Conservation (phyloP, 2,113 vertebrate genomes). For the Dromaius novaehollandiae region DNA sequence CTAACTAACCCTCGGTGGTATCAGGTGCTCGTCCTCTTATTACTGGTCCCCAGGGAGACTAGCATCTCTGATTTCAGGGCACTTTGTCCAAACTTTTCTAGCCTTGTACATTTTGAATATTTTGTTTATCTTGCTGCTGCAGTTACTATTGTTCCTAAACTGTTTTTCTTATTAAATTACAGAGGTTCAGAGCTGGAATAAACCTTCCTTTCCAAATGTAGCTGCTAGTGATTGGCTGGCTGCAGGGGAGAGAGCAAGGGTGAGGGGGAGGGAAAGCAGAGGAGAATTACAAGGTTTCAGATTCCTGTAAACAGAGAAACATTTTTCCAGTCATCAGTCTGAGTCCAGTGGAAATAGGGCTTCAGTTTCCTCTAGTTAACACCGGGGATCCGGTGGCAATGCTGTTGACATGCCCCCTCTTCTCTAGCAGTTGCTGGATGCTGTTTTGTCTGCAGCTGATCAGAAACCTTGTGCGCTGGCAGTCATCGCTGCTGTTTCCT, state of each 20-base stretch:
- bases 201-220: background rate
- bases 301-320: conserved; percentile 74
- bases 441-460: background rate
- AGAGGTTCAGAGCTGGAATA: background rate
- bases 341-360: conserved; percentile 60
- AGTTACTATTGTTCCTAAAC: conserved; percentile 22
- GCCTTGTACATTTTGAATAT: background rate
- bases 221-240: background rate
- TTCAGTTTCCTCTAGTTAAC: conserved; percentile 42
- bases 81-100: background rate
- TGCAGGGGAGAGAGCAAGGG: background rate
- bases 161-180: conserved; percentile 47
- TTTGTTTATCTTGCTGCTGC: background rate
- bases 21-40: background rate
- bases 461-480: background rate
- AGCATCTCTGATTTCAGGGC: conserved; percentile 18
- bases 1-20: background rate
- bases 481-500: background rate
- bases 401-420: conserved; percentile 38
- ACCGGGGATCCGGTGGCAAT: conserved; percentile 39
- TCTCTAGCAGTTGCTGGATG: background rate
- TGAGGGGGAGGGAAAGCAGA: background rate
- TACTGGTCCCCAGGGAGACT: background rate
- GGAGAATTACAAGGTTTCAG: conserved; percentile 68
- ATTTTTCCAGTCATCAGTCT: conserved; percentile 63